Conservation (phyloP, 2,797 vertebrate species). For the Sphaeramia orbicularis region DNA sequence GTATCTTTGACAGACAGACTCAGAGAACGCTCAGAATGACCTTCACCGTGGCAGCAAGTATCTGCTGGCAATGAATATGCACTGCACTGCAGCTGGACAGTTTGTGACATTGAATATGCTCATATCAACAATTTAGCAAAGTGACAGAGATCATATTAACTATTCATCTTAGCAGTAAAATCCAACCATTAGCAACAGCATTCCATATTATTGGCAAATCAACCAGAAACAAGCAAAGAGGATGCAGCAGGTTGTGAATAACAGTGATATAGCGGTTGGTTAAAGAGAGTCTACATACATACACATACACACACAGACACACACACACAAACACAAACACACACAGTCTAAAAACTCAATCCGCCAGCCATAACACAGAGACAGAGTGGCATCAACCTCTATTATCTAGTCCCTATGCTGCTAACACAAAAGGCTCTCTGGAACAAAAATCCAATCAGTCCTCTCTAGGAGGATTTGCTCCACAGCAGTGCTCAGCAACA, state of each 20-base stretch:
- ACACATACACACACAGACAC: constrained; percentile 47
- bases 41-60: constrained; percentile 39
- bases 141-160: constrained; percentile 30
- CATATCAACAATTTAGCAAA: constrained; percentile 28
- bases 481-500: constrained; percentile 83
- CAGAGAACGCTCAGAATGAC: constrained; percentile 43
- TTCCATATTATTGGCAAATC: neutral
- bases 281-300: constrained; percentile 22
- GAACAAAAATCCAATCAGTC: constrained; percentile 87
- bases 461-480: constrained; percentile 85
- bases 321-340: constrained; percentile 42
- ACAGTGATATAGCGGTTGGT: constrained; percentile 19
- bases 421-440: constrained; percentile 86
- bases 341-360: constrained; percentile 72
- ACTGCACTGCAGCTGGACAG: neutral
- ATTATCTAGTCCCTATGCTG: constrained; percentile 85
- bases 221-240: constrained; percentile 10
- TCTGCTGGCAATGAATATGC: constrained; percentile 31
- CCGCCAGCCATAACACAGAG: constrained; percentile 77
- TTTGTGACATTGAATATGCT: constrained; percentile 28
- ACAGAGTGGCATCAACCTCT: constrained; percentile 82
- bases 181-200: constrained; percentile 4
- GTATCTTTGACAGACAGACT: constrained; percentile 31
- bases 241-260: constrained; percentile 35
- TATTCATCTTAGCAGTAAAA: constrained; percentile 15